A percentile compares a stretch with the other conserved stretches of the same genome.
These are phyloP conservation scores for Mizuhopecten yessoensis DNA, from an alignment of 1,140 invertebrate species.

Conservation along the genomic window DNA sequence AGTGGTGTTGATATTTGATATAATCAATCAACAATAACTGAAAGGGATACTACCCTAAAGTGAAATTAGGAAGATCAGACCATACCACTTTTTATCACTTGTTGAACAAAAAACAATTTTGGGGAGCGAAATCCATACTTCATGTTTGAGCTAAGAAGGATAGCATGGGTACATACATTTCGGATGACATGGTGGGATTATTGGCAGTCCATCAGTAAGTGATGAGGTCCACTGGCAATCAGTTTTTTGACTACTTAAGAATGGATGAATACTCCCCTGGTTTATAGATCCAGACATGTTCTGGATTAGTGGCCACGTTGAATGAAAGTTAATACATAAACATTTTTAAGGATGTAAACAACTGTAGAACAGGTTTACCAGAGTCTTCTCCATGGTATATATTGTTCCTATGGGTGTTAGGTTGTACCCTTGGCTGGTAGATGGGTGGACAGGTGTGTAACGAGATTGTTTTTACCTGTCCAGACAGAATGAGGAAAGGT, in stretches of 20 bases:
- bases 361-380: not conserved
- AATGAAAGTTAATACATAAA: no score
- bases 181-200: not conserved
- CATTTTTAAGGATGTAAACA: not conserved
- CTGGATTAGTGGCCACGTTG: no score
- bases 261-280: not conserved
- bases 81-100: not conserved
- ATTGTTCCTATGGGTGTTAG: no score
- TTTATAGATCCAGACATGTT: no score
- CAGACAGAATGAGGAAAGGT: not conserved
- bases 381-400: not conserved
- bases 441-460: no score
- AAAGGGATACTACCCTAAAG: not conserved
- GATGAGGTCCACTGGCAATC: not conserved
- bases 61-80: no score
- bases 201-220: not conserved
- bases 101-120: not conserved
- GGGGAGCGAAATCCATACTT: not conserved
- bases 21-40: not conserved
- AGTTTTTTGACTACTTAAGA: no score
- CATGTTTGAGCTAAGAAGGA: not conserved
- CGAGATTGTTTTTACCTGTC: not conserved
- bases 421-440: no score
- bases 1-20: not conserved
- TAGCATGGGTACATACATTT: not conserved